Percentiles rank a stretch among this genome's conserved stretches.
Evolutionary conservation across 1,140 invertebrate genomes (phyloP).

Genomic region (Brachystomella parvula): DNA sequence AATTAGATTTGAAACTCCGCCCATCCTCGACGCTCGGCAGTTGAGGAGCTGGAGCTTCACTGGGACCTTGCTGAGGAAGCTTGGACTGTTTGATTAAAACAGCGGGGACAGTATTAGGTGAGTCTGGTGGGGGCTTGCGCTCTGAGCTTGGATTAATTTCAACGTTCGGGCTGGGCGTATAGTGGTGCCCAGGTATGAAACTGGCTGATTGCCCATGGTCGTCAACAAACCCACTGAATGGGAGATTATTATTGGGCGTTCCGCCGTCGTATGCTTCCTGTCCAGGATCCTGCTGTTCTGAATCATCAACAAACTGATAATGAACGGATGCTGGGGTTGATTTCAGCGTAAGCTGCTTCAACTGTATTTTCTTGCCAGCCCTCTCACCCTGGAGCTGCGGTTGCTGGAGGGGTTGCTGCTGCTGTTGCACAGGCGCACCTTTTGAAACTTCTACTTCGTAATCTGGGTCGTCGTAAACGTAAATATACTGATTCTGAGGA

Average conservation of each 20-base stretch:
- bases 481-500: slow-evolving; percentile 26
- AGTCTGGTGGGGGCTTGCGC: slow-evolving; percentile 36
- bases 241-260: slow-evolving; percentile 1
- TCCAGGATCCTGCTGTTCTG: not conserved
- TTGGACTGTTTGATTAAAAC: not conserved
- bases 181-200: not conserved
- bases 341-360: not conserved
- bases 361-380: too few species aligned
- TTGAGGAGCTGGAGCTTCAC: too few species aligned
- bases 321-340: not conserved
- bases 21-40: too few species aligned
- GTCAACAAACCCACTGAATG: not conserved
- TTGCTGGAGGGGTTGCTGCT: not conserved
- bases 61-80: too few species aligned
- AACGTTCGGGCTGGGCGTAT: slow-evolving; percentile 29
- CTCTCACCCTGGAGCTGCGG: too few species aligned
- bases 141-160: slow-evolving; percentile 37
- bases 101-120: slow-evolving; percentile 33
- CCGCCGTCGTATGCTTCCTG: not conserved
- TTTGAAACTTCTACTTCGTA: slow-evolving; percentile 27
- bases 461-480: slow-evolving; percentile 37
- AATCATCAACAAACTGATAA: not conserved
- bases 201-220: not conserved
- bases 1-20: too few species aligned
- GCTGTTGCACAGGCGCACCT: not conserved